A percentile compares a stretch with the other conserved stretches of the same genome.
These are phyloP conservation scores for Drosophila birchii DNA, from an alignment of 2,888 invertebrate species.

Conservation along the genomic window DNA sequence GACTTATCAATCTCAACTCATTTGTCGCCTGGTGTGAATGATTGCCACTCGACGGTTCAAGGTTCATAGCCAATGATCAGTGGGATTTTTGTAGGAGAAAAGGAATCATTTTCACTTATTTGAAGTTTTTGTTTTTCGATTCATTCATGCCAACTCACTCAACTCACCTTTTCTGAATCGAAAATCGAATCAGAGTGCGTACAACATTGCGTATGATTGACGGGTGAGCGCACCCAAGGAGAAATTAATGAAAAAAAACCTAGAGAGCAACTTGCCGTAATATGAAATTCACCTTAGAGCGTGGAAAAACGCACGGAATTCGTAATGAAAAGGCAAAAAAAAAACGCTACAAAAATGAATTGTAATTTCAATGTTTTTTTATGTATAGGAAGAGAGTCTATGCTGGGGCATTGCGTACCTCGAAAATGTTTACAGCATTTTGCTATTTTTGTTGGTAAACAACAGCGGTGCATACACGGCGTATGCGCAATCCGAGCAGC, in stretches of 20 bases:
- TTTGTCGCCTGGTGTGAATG: slow-evolving; percentile 43
- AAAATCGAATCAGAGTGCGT: slow-evolving; percentile 13
- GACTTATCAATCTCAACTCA: slow-evolving; percentile 34
- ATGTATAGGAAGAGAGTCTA: slow-evolving; percentile 31
- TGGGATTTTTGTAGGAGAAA: background rate
- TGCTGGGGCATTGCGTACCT: slow-evolving; percentile 50
- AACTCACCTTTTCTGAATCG: slow-evolving; percentile 57
- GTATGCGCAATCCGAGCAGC: slow-evolving; percentile 56
- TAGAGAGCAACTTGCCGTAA: slow-evolving; percentile 51
- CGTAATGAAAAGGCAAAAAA: slow-evolving; percentile 64
- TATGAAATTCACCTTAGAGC: slow-evolving; percentile 62
- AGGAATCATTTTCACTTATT: slow-evolving; percentile 40
- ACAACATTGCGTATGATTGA: slow-evolving; percentile 73
- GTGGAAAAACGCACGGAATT: slow-evolving; percentile 60
- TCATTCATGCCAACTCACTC: slow-evolving; percentile 22
- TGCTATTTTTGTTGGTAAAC: slow-evolving; percentile 61
- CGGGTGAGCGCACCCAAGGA: slow-evolving; percentile 41
- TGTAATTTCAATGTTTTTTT: slow-evolving; percentile 50
- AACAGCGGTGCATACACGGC: slow-evolving; percentile 49
- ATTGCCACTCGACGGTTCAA: slow-evolving; percentile 50
- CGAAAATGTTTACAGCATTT: slow-evolving; percentile 65
- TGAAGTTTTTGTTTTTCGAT: slow-evolving; percentile 7
- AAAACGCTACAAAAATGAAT: slow-evolving; percentile 27
- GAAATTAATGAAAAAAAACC: slow-evolving; percentile 47
- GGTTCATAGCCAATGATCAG: slow-evolving; percentile 29